phyloP scores from a whole-genome alignment of 2,797 vertebrate genomes.

The Sphenopsis melanotis region DNA sequence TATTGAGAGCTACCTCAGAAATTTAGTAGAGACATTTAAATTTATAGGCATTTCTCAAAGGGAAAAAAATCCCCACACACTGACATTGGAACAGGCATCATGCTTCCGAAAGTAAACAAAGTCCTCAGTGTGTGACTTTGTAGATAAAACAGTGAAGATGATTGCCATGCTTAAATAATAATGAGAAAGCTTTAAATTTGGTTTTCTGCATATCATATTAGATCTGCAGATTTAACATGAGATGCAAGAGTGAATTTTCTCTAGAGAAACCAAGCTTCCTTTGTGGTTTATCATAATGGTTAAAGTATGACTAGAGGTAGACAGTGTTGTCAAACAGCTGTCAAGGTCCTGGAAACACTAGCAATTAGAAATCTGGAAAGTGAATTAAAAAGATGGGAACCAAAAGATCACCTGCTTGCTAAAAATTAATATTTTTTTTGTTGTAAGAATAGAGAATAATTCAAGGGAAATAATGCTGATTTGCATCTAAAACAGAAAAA shows the following conservation, averaged over 20 bases:
- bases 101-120: not conserved
- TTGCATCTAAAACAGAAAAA: not conserved
- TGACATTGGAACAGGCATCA: not conserved
- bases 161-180: not conserved
- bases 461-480: not conserved
- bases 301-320: not conserved
- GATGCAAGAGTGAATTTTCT: not conserved
- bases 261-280: not conserved
- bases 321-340: not conserved
- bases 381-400: not conserved
- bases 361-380: not conserved
- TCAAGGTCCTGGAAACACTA: not conserved
- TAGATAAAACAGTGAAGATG: not conserved
- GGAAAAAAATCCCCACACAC: not conserved
- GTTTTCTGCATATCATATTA: not conserved
- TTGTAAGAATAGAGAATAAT: not conserved
- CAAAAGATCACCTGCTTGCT: not conserved
- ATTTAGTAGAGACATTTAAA: not conserved
- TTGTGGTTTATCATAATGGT: not conserved
- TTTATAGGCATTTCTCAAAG: not conserved
- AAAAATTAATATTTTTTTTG: not conserved
- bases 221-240: not conserved
- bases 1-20: not conserved
- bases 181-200: not conserved
- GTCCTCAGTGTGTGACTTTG: not conserved